A percentile compares a stretch with the other conserved stretches of the same genome.
Conservation (phyloP, 2,888 invertebrate genomes). For the Eristalis arbustorum region DNA sequence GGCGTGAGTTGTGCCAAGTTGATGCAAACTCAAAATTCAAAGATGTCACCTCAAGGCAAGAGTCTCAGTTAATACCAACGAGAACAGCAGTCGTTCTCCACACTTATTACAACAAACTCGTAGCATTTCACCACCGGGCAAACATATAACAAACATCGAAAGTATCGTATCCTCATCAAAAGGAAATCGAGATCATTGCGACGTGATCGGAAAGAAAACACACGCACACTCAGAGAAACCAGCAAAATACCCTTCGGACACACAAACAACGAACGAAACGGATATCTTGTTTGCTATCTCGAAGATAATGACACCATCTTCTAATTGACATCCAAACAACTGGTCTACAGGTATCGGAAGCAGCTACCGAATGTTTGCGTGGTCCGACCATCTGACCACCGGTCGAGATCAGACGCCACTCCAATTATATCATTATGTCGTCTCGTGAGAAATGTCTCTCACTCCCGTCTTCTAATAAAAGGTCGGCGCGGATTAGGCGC, state of each 20-base stretch:
- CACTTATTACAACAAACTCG: too few relatives aligned
- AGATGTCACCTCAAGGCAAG: too few relatives aligned
- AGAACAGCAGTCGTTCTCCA: not conserved
- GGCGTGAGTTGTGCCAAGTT: too few relatives aligned
- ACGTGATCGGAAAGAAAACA: conserved; percentile 24
- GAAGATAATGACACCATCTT: conserved; percentile 57
- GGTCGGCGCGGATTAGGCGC: conserved; percentile 47
- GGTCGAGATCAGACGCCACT: conserved; percentile 60
- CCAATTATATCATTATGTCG: conserved; percentile 65
- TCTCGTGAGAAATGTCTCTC: conserved; percentile 56
- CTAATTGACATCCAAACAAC: conserved; percentile 59
- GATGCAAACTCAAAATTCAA: too few relatives aligned
- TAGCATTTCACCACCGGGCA: not conserved
- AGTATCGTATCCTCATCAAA: not conserved
- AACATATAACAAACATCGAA: not conserved
- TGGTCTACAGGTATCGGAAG: conserved; percentile 60
- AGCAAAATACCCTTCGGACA: conserved; percentile 15
- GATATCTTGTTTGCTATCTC: conserved; percentile 11
- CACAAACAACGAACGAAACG: conserved; percentile 22
- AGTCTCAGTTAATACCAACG: too few relatives aligned
- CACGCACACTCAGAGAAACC: conserved; percentile 6
- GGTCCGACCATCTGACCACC: conserved; percentile 41
- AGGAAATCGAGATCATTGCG: conserved; percentile 20
- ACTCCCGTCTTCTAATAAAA: conserved; percentile 41
- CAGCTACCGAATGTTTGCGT: conserved; percentile 55